Evolutionary conservation across 2,797 vertebrate species (phyloP).

Genomic region (Gymnodraco acuticeps): DNA sequence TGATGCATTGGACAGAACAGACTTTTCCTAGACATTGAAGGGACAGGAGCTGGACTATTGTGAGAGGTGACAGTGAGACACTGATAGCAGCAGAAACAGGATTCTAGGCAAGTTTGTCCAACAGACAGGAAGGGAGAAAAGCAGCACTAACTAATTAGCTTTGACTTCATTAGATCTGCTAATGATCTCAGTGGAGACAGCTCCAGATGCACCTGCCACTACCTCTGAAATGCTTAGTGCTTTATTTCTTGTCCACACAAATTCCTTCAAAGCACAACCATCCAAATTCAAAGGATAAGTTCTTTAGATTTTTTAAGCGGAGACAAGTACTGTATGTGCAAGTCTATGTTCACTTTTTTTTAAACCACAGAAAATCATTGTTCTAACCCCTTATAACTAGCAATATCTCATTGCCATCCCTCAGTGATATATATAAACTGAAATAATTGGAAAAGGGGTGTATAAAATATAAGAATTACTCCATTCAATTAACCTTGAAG

Average conservation of each 20-base stretch:
- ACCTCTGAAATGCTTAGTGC: too few species aligned
- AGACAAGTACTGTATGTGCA: background rate
- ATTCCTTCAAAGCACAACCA: background rate
- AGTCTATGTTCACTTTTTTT: background rate
- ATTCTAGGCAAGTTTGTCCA: conserved; percentile 7
- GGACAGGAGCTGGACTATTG: background rate
- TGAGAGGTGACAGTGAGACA: conserved; percentile 12
- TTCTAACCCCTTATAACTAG: background rate
- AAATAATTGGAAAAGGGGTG: too few species aligned
- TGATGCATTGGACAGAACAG: background rate
- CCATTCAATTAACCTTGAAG: too few species aligned
- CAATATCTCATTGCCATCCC: background rate
- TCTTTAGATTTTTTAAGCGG: background rate
- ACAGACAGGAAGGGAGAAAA: conserved; percentile 32
- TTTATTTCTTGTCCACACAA: background rate
- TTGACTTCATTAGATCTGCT: conserved; percentile 70
- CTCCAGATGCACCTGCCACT: conserved; percentile 31
- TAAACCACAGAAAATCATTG: background rate
- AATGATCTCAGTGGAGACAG: conserved; percentile 68
- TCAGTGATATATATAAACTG: too few species aligned
- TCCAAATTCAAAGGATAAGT: background rate
- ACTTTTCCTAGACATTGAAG: background rate
- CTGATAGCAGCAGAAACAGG: conserved; percentile 11
- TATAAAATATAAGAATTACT: too few species aligned
- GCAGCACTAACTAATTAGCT: conserved; percentile 53